Conservation (phyloP, 2,888 invertebrate genomes). For the Digitonthophagus gazella region DNA sequence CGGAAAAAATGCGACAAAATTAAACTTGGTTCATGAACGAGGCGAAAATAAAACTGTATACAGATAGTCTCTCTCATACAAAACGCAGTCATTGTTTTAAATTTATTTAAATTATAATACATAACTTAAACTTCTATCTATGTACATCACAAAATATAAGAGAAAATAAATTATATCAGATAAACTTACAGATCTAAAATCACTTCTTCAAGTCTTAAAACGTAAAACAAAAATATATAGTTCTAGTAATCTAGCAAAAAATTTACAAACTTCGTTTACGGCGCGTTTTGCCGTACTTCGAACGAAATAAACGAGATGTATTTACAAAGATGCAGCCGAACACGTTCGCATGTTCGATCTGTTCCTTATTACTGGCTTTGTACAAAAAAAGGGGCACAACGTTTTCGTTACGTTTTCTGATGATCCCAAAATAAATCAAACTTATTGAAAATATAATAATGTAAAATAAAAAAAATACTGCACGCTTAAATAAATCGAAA, state of each 20-base stretch:
- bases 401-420: constrained; percentile 20
- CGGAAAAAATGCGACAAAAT: background rate
- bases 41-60: constrained; percentile 1
- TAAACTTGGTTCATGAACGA: background rate
- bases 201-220: constrained; percentile 49
- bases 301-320: constrained; percentile 39
- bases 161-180: constrained; percentile 34
- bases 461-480: constrained; percentile 34
- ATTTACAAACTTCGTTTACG: constrained; percentile 28
- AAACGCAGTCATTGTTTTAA: constrained; percentile 37
- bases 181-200: constrained; percentile 47
- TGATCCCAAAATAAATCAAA: constrained; percentile 28
- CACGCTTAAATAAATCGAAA: constrained; percentile 30
- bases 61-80: constrained; percentile 43
- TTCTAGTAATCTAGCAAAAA: constrained; percentile 19
- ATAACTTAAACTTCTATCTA: constrained; percentile 41
- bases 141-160: constrained; percentile 47
- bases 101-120: constrained; percentile 22
- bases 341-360: constrained; percentile 26
- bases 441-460: constrained; percentile 11
- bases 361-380: constrained; percentile 39
- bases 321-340: constrained; percentile 51
- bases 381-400: constrained; percentile 31
- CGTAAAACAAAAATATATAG: constrained; percentile 32
- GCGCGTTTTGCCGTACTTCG: background rate